A percentile compares a stretch with the other conserved stretches of the same genome.
phyloP scores from a whole-genome alignment of 1,140 invertebrate genomes.

The Eupeodes corollae region DNA sequence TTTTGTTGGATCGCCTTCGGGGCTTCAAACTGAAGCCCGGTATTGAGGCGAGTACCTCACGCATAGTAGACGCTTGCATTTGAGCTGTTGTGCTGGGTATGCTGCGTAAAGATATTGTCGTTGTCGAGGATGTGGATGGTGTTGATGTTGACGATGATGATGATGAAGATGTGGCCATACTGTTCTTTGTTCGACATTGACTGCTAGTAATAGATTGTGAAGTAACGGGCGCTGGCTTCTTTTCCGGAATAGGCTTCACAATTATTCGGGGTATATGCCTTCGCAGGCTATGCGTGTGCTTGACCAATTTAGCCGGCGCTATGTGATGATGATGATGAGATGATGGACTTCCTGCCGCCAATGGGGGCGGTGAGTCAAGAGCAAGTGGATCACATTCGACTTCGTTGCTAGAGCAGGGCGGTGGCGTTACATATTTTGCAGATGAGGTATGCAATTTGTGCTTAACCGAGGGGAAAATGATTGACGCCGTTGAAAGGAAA shows the following conservation, averaged over 20 bases:
- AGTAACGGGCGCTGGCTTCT: slow-evolving; percentile 28
- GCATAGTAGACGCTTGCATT: slow-evolving; percentile 57
- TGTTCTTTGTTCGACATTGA: slow-evolving; percentile 13
- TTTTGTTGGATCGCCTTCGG: slow-evolving; percentile 62
- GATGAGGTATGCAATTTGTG: not conserved
- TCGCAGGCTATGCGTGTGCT: slow-evolving; percentile 33
- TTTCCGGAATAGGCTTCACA: slow-evolving; percentile 34
- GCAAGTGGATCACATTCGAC: slow-evolving; percentile 34
- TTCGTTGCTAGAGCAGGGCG: not conserved
- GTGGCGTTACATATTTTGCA: not conserved
- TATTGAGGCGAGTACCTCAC: slow-evolving; percentile 76
- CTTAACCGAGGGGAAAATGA: not conserved
- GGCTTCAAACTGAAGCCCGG: slow-evolving; percentile 80
- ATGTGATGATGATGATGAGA: slow-evolving; percentile 6
- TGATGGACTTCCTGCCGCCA: not conserved
- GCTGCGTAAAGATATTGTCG: not conserved
- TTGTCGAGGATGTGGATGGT: slow-evolving; percentile 3
- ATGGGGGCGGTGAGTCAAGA: slow-evolving; percentile 13
- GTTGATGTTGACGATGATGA: slow-evolving; percentile 9
- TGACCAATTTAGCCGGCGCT: slow-evolving; percentile 16
- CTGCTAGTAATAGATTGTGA: slow-evolving; percentile 22
- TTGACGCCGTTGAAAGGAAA: not conserved
- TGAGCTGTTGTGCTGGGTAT: slow-evolving; percentile 11
- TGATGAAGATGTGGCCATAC: slow-evolving; percentile 12
- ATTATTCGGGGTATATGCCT: slow-evolving; percentile 35